Percentiles rank a stretch among this genome's conserved stretches.
Evolutionary conservation across 2,797 vertebrate species (phyloP).

Genomic region (Megaceryle alcyon): DNA sequence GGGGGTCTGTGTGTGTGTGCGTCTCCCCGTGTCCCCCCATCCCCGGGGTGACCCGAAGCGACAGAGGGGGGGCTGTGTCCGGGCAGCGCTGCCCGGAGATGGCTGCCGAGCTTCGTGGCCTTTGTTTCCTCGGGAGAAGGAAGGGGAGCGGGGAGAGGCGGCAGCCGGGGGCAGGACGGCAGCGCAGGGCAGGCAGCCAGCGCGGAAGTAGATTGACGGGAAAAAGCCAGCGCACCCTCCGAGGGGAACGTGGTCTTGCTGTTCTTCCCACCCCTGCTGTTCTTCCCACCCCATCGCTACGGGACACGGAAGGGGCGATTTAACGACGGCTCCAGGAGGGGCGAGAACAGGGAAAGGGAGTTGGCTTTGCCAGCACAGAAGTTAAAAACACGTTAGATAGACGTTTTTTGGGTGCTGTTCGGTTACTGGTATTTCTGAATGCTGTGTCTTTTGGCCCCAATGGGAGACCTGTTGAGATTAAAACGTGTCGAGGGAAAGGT

Average conservation of each 20-base stretch:
- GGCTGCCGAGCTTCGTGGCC: background rate
- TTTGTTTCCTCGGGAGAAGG: no score
- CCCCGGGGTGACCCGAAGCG: no score
- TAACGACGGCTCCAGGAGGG: no score
- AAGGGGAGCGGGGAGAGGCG: no score
- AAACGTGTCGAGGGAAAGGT: background rate
- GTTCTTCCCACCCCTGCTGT: no score
- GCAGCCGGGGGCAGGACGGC: background rate
- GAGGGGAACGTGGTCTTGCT: background rate
- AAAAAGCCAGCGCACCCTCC: fast-evolving
- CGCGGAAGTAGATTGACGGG: background rate
- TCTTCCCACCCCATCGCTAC: background rate
- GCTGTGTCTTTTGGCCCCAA: background rate
- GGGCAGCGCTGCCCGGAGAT: no score
- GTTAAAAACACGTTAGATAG: no score
- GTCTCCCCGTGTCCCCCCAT: no score
- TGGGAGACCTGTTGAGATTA: fast-evolving
- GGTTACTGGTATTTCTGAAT: background rate
- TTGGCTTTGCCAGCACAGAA: no score
- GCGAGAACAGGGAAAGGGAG: fast-evolving
- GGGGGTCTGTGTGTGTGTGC: no score
- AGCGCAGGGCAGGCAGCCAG: background rate
- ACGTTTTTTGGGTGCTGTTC: fast-evolving
- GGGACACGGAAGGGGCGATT: background rate
- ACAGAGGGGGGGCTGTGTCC: no score